These are phyloP conservation scores for Orthosia gothica DNA, from an alignment of 2,888 invertebrate species.

Conservation along the genomic window DNA sequence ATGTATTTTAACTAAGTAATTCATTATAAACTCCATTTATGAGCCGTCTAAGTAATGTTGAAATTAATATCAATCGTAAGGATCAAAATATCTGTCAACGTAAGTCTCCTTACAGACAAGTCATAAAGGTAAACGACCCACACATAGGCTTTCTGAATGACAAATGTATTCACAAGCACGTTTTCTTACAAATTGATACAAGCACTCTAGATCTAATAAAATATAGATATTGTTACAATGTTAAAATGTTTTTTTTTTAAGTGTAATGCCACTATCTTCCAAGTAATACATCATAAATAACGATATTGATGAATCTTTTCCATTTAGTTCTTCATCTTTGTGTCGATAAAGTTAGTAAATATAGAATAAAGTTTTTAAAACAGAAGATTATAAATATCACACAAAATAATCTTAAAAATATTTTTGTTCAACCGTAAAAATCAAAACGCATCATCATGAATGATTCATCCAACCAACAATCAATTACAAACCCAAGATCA, in stretches of 20 bases:
- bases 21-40: too few relatives aligned
- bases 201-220: constrained; percentile 30
- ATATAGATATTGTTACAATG: constrained; percentile 28
- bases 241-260: background rate
- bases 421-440: too few relatives aligned
- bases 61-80: background rate
- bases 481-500: too few relatives aligned
- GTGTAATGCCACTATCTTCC: background rate
- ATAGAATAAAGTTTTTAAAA: too few relatives aligned
- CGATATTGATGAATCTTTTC: constrained; percentile 12
- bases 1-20: too few relatives aligned
- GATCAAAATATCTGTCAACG: background rate
- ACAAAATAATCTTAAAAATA: too few relatives aligned
- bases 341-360: too few relatives aligned
- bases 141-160: constrained; percentile 37
- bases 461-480: background rate
- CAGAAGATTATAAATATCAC: background rate
- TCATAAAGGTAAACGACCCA: constrained; percentile 41
- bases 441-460: background rate
- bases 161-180: constrained; percentile 40
- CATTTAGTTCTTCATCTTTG: background rate
- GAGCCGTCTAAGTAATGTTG: too few relatives aligned
- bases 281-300: constrained; percentile 16
- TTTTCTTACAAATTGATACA: constrained; percentile 43
- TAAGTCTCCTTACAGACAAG: background rate